Percentiles rank a stretch among this genome's conserved stretches.
phyloP scores from a whole-genome alignment of 1,140 invertebrate genomes.

The Pteromalus puparum region DNA sequence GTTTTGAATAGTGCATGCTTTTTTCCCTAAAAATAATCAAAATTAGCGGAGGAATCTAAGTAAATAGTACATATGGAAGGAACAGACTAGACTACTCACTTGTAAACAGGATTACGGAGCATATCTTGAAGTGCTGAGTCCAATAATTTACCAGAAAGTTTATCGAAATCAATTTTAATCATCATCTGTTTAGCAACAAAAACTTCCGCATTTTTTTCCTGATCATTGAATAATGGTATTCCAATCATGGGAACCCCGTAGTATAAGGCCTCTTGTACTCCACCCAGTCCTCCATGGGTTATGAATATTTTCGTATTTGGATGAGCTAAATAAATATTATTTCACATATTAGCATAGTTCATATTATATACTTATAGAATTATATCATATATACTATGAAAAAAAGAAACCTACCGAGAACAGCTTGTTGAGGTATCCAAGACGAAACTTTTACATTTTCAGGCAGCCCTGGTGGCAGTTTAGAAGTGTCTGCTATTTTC shows the following conservation, averaged over 20 bases:
- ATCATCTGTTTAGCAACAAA: constrained; percentile 66
- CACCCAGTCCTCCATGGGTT: constrained; percentile 81
- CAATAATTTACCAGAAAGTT: constrained; percentile 57
- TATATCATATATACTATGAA: no score
- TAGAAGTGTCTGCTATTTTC: constrained; percentile 55
- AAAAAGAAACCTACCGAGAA: constrained; percentile 74
- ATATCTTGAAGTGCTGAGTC: constrained; percentile 55
- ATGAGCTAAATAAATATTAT: constrained; percentile 70
- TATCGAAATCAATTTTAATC: constrained; percentile 56
- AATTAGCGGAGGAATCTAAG: not conserved
- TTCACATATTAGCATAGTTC: not conserved
- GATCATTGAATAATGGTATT: constrained; percentile 80
- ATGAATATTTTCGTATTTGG: constrained; percentile 78
- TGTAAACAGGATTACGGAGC: constrained; percentile 55
- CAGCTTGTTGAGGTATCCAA: constrained; percentile 80
- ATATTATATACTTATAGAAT: no score
- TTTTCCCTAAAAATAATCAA: constrained; percentile 44
- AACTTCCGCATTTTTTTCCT: constrained; percentile 73
- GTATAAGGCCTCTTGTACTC: constrained; percentile 77
- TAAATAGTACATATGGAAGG: not conserved
- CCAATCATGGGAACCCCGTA: constrained; percentile 78
- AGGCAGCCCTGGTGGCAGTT: constrained; percentile 67
- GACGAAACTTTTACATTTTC: constrained; percentile 77
- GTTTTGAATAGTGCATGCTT: constrained; percentile 40
- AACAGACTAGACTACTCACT: constrained; percentile 27